These are phyloP conservation scores for Rhineura floridana DNA, from an alignment of 2,113 vertebrate species.

Conservation along the genomic window DNA sequence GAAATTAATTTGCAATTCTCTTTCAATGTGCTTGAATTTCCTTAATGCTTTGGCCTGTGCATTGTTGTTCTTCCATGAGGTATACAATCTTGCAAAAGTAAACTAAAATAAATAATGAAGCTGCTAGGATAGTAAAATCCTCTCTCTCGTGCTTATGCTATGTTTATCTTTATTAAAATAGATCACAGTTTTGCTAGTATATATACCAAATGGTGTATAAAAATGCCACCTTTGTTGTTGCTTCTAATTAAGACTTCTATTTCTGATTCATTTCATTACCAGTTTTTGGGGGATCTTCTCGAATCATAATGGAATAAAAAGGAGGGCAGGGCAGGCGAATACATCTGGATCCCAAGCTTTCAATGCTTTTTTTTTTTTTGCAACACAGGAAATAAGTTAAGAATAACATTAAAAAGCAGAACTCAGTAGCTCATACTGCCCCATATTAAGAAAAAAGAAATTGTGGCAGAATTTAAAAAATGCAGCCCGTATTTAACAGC, in stretches of 20 bases:
- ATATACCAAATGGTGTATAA: slow-evolving; percentile 57
- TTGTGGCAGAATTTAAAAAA: slow-evolving; percentile 3
- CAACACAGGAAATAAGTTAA: slow-evolving; percentile 40
- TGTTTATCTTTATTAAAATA: slow-evolving; percentile 70
- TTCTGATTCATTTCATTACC: slow-evolving; percentile 60
- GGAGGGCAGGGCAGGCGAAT: slow-evolving; percentile 37
- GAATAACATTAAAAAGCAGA: slow-evolving; percentile 57
- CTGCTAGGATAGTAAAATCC: slow-evolving; percentile 39
- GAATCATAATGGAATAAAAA: slow-evolving; percentile 39
- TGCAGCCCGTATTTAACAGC: slow-evolving; percentile 3
- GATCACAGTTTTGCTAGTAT: slow-evolving; percentile 41
- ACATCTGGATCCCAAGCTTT: slow-evolving; percentile 58
- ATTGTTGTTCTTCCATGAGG: slow-evolving; percentile 38
- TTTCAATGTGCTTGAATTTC: slow-evolving; percentile 34
- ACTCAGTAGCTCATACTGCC: slow-evolving; percentile 36
- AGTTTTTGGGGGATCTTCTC: slow-evolving; percentile 60
- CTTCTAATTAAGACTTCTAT: slow-evolving; percentile 69
- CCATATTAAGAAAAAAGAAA: slow-evolving; percentile 48
- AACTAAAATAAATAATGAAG: slow-evolving; percentile 58
- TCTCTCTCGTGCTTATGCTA: slow-evolving; percentile 46
- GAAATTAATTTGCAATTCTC: slow-evolving; percentile 64
- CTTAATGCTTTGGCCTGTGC: slow-evolving; percentile 45
- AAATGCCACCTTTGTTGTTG: slow-evolving; percentile 66
- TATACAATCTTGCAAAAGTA: slow-evolving; percentile 48
- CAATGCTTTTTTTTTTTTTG: slow-evolving; percentile 36